phyloP scores from a whole-genome alignment of 2,888 invertebrate species.

The Clistopyga incitator region DNA sequence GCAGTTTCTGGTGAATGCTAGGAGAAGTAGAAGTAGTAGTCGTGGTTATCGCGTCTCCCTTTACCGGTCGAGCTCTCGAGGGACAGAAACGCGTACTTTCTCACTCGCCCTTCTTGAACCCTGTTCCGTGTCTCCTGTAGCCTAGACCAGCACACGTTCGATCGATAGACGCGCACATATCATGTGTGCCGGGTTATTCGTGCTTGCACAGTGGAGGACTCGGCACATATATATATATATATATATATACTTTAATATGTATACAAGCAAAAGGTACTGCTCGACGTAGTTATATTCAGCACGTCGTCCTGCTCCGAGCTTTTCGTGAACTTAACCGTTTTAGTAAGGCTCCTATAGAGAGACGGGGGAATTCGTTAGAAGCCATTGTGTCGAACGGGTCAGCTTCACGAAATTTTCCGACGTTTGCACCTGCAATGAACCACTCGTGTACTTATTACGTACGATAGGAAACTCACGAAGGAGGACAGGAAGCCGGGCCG shows the following conservation, averaged over 20 bases:
- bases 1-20: neutral
- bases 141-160: slow-evolving; percentile 4
- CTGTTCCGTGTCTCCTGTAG: slow-evolving; percentile 12
- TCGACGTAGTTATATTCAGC: neutral
- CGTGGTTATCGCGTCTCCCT: slow-evolving; percentile 47
- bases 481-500: slow-evolving; percentile 1
- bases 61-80: slow-evolving; percentile 29
- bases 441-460: slow-evolving; percentile 13
- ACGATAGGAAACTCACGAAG: neutral
- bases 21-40: slow-evolving; percentile 7
- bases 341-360: neutral
- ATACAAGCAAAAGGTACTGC: neutral
- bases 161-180: slow-evolving; percentile 28
- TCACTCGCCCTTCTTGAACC: slow-evolving; percentile 27
- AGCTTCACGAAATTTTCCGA: neutral
- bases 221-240: slow-evolving; percentile 25
- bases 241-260: neutral
- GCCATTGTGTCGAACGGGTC: slow-evolving; percentile 1
- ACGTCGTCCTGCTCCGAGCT: neutral
- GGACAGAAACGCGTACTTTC: slow-evolving; percentile 38
- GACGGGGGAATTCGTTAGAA: slow-evolving; percentile 12
- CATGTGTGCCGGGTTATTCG: slow-evolving; percentile 29
- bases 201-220: slow-evolving; percentile 29
- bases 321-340: slow-evolving; percentile 21
- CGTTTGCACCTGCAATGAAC: neutral